Evolutionary conservation across 2,888 invertebrate species (phyloP).

Genomic region (Pherbina coryleti): DNA sequence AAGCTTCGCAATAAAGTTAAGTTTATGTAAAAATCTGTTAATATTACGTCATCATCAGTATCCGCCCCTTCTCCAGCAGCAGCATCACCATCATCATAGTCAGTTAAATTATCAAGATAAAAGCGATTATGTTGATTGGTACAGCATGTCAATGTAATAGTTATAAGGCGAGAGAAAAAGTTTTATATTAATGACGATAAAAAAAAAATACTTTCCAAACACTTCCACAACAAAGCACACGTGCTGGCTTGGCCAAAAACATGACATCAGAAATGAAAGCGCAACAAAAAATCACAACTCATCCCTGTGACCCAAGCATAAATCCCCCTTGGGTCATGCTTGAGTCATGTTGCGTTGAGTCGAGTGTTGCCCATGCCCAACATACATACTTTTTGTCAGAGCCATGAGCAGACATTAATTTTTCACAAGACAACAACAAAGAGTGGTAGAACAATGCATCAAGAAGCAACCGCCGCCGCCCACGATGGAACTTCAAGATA

Average conservation of each 20-base stretch:
- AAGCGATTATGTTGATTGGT: background rate
- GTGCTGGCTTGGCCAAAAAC: background rate
- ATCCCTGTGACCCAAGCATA: background rate
- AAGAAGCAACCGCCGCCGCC: background rate
- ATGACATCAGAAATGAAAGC: background rate
- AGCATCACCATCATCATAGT: background rate
- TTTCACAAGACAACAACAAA: slow-evolving; percentile 16
- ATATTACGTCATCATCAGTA: background rate
- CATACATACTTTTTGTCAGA: slow-evolving; percentile 8
- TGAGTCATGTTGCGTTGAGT: background rate
- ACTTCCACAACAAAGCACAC: slow-evolving; percentile 9
- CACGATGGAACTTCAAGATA: background rate
- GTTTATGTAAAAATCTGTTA: background rate
- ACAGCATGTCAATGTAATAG: too few relatives aligned
- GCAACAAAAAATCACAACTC: background rate
- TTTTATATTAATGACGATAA: background rate
- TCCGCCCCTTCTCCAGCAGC: background rate
- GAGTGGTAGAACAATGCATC: background rate
- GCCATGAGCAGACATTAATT: slow-evolving; percentile 15
- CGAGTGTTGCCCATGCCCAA: background rate
- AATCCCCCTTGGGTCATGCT: slow-evolving; percentile 14
- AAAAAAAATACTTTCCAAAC: slow-evolving; percentile 4
- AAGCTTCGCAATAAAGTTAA: background rate
- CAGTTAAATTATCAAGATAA: background rate
- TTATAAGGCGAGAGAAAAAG: background rate